Conservation (phyloP, 2,797 vertebrate species). For the Paedocypris micromegethes region DNA sequence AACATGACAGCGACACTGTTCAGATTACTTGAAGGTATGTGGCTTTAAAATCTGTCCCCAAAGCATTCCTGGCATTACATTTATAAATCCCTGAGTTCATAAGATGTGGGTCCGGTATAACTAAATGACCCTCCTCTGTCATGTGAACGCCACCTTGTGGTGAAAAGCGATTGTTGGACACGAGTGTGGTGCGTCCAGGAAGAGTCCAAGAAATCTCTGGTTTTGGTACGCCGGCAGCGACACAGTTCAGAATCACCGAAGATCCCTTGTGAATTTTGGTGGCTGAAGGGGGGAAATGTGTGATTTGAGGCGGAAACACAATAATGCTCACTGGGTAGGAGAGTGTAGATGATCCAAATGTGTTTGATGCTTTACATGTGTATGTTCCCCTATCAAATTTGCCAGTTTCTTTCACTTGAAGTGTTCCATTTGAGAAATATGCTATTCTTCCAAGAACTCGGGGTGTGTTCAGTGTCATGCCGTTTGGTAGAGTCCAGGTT, state of each 20-base stretch:
- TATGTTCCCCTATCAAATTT: slow-evolving; percentile 72
- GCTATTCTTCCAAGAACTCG: slow-evolving; percentile 62
- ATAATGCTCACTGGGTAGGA: slow-evolving; percentile 70
- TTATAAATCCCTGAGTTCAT: slow-evolving; percentile 78
- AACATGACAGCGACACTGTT: slow-evolving; percentile 22
- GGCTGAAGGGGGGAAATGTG: slow-evolving; percentile 59
- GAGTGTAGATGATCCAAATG: slow-evolving; percentile 65
- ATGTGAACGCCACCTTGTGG: slow-evolving; percentile 68
- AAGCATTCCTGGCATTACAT: slow-evolving; percentile 73
- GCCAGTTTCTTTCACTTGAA: slow-evolving; percentile 64
- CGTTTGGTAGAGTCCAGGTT: slow-evolving; percentile 72
- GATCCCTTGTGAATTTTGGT: slow-evolving; percentile 63
- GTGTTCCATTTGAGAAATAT: slow-evolving; percentile 66
- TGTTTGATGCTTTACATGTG: slow-evolving; percentile 69
- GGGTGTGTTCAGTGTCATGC: slow-evolving; percentile 66
- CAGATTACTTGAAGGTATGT: slow-evolving; percentile 74
- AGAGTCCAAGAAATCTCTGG: slow-evolving; percentile 78
- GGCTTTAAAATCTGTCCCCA: slow-evolving; percentile 76
- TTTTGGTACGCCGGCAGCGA: slow-evolving; percentile 66
- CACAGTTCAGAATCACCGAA: slow-evolving; percentile 62
- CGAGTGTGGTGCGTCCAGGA: slow-evolving; percentile 71
- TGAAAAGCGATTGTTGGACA: slow-evolving; percentile 65
- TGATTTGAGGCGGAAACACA: slow-evolving; percentile 71
- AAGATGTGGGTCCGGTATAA: slow-evolving; percentile 68
- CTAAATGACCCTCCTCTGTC: slow-evolving; percentile 69